These are phyloP conservation scores for Aelia acuminata DNA, from an alignment of 2,888 invertebrate species.

Conservation along the genomic window DNA sequence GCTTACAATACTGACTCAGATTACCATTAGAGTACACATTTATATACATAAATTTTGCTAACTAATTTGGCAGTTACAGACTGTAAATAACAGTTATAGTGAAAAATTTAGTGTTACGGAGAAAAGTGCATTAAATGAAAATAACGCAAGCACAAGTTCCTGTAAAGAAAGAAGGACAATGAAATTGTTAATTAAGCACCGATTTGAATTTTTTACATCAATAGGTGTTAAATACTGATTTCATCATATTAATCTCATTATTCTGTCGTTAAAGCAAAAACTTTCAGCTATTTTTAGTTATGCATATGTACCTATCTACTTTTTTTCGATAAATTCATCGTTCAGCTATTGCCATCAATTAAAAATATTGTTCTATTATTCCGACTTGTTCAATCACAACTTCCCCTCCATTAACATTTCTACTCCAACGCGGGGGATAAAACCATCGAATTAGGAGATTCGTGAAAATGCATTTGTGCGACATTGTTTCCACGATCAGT, in stretches of 20 bases:
- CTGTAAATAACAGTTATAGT: too few relatives aligned
- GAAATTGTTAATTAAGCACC: not conserved
- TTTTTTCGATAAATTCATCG: not conserved
- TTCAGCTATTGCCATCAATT: not conserved
- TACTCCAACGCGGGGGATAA: not conserved
- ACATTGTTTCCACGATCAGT: constrained; percentile 12
- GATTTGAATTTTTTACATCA: not conserved
- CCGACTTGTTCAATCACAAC: not conserved
- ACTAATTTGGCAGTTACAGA: too few relatives aligned
- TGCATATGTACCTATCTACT: not conserved
- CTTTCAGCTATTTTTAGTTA: not conserved
- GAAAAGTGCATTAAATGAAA: too few relatives aligned
- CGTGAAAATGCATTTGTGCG: constrained; percentile 27
- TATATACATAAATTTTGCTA: too few relatives aligned
- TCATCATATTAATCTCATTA: not conserved
- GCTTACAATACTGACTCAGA: too few relatives aligned
- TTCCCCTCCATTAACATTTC: constrained; percentile 3
- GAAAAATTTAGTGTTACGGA: too few relatives aligned
- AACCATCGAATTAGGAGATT: constrained; percentile 28
- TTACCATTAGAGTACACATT: too few relatives aligned
- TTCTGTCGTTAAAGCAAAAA: constrained; percentile 10
- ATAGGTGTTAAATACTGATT: not conserved
- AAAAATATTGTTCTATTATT: constrained; percentile 2
- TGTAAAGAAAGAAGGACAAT: too few relatives aligned
- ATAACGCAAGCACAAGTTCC: too few relatives aligned